Evolutionary conservation across 2,888 invertebrate genomes (phyloP), one percentile per base, ranked within the genome.

Genomic region (Drosophila basisetae): DNA sequence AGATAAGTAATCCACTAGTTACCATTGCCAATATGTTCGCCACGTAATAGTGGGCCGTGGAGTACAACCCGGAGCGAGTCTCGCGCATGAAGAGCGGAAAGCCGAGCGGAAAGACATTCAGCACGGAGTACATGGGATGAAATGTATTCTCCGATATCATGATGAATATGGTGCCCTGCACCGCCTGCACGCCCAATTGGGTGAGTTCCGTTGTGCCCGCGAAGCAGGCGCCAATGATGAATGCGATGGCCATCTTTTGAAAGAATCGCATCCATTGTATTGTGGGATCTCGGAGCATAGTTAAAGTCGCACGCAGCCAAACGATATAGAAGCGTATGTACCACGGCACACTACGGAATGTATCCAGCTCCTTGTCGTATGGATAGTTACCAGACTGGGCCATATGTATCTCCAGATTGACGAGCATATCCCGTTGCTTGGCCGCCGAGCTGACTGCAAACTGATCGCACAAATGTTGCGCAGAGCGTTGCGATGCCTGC

Each of bases 141-240:
- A 98, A 98, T 0, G 98, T 97, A 91, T 98, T 97, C 94, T 98
- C 98, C 0, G 97, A 96, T 52, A 98, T 97, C 93, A 98, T 95
- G 80, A 98, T 96, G 93, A 98, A 98, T 9, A 98, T 94, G 0
- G 96, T 96, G 6, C 98, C 98, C 92, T 79, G 97, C 1, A 98
- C 96, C 31, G 97, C 96, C 91, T 97, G 97, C 30, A 99, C 96
- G 0, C 97, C 98, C 56, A 95, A 94, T 93, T 98, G 98, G 54
- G 96, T 96, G 1, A 95, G 94, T 0, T 95, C 94, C 9, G 95
- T 94, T 2, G 96, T 96, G 60, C 97, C 97, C 28, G 96, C 94
- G 93, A 97, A 99, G 87, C 98, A 97, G 30, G 98, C 93, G 0
- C 98, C 98, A 0, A 97, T 96, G 80, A 98, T 95, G 3, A 97